Evolutionary conservation across 2,888 invertebrate species (phyloP).

Genomic region (Stenodera caucasica): DNA sequence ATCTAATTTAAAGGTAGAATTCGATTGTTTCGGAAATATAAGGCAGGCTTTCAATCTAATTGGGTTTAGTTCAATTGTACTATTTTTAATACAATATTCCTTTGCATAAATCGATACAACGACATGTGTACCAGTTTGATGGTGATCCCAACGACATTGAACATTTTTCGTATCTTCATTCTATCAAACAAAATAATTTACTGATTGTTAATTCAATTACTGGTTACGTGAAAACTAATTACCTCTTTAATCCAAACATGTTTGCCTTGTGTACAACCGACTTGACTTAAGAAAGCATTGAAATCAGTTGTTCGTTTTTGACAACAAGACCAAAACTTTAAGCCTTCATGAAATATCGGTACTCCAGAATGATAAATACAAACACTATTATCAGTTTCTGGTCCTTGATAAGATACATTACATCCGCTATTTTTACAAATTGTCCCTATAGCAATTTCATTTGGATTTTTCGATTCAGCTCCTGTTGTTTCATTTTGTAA

Average conservation of each 20-base stretch:
- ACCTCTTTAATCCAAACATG: slow-evolving; percentile 87
- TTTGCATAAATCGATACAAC: slow-evolving; percentile 91
- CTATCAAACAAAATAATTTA: slow-evolving; percentile 51
- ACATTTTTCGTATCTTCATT: slow-evolving; percentile 55
- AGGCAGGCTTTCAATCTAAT: slow-evolving; percentile 75
- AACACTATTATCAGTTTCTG: slow-evolving; percentile 61
- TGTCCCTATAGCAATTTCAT: slow-evolving; percentile 69
- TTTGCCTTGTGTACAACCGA: slow-evolving; percentile 81
- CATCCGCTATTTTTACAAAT: slow-evolving; percentile 87
- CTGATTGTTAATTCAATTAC: background rate
- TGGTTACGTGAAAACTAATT: background rate
- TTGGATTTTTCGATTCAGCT: slow-evolving; percentile 47
- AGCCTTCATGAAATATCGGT: slow-evolving; percentile 94
- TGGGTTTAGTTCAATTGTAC: slow-evolving; percentile 80
- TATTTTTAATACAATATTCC: slow-evolving; percentile 77
- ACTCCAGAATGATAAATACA: slow-evolving; percentile 86
- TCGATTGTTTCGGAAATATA: slow-evolving; percentile 75
- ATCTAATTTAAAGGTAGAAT: slow-evolving; percentile 73
- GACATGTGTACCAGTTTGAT: slow-evolving; percentile 85
- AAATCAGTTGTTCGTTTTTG: slow-evolving; percentile 92
- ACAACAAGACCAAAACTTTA: slow-evolving; percentile 98
- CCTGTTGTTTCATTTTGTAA: slow-evolving; percentile 24
- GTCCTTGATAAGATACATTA: slow-evolving; percentile 67
- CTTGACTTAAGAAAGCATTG: slow-evolving; percentile 85
- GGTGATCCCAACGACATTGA: slow-evolving; percentile 91